Base-by-base conservation (phyloP, 2,888 invertebrate genomes). In the Cheilosia grossa region DNA sequence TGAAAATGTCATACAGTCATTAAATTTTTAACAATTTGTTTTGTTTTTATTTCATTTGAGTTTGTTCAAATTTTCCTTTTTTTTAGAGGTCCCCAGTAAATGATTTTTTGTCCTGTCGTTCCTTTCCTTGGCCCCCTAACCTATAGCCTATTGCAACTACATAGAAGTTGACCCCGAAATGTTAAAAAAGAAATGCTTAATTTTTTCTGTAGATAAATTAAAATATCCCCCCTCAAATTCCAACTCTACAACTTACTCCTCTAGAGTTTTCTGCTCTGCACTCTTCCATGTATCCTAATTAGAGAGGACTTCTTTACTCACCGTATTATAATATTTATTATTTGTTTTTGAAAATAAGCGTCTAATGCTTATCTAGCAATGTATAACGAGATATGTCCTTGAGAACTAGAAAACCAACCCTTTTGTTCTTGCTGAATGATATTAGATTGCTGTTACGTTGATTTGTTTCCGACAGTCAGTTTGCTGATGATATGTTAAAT, bases 381-480 rank as follows among this genome's bases (percentile, higher is more conserved):
- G 54, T 51, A 75, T 49, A 37, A 53, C 6, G 24, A 42, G 37
- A 42, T 27, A 44, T 51, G 58, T 63, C 49, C 69, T 74, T 63
- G 56, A 73, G 63, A 74, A 56, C 17, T 70, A 70, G 21, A 58
- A 53, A 58, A 6, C 9, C 63, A 73, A 64, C 33, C 49, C 42
- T 63, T 69, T 80, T 83, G 83, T 74, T 75, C 70, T 79, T 83
- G 83, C 74, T 77, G 83, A 85, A 85, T 85, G 83, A 77, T 72
- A 27, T 80, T 85, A 85, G 81, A 81, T 80, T 83, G 69, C 63
- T 77, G 77, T 85, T 85, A 67, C 77, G 72, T 85, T 81, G 66
- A 75, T 77, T 80, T 77, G 75, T 85, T 63, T 77, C 85, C 85
- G 85, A 85, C 81, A 80, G 85, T 80, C 75, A 77, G 75, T 85